Conservation (phyloP, 2,797 vertebrate species). For the Syndactyla subalaris region DNA sequence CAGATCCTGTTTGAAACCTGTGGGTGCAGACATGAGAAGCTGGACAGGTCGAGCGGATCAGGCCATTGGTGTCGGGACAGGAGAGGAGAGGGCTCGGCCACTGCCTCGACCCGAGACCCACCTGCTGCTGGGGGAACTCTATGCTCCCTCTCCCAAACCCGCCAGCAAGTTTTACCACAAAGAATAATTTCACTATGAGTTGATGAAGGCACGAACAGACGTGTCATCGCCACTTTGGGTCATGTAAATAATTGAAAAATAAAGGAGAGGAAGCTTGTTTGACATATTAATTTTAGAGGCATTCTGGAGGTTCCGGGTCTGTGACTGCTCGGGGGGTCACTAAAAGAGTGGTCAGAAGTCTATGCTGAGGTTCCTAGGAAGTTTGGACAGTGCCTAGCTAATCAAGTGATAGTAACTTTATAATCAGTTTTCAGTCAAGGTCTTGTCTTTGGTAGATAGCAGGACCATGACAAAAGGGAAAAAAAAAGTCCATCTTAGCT, state of each 20-base stretch:
- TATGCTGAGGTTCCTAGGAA: neutral
- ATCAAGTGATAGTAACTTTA: neutral
- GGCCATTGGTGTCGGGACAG: no score
- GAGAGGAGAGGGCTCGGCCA: neutral
- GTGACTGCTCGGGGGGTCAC: neutral
- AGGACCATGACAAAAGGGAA: neutral
- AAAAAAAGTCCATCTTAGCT: neutral
- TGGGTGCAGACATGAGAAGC: neutral
- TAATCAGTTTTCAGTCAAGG: neutral
- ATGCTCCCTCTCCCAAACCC: neutral
- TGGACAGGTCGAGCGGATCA: neutral
- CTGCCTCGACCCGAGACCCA: neutral
- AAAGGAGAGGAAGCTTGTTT: neutral
- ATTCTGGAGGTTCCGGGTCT: neutral
- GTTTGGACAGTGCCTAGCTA: neutral
- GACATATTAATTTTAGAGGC: neutral
- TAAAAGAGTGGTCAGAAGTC: slow-evolving; percentile 1
- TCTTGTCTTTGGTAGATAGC: neutral
- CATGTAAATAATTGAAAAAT: slow-evolving; percentile 19
- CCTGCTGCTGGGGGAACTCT: neutral
- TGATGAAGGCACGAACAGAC: neutral
- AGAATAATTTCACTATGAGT: neutral
- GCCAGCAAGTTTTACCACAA: neutral
- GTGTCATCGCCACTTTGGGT: neutral
- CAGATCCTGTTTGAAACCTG: neutral